Base-by-base conservation (phyloP, 2,797 vertebrate genomes). In the Argentina silus region DNA sequence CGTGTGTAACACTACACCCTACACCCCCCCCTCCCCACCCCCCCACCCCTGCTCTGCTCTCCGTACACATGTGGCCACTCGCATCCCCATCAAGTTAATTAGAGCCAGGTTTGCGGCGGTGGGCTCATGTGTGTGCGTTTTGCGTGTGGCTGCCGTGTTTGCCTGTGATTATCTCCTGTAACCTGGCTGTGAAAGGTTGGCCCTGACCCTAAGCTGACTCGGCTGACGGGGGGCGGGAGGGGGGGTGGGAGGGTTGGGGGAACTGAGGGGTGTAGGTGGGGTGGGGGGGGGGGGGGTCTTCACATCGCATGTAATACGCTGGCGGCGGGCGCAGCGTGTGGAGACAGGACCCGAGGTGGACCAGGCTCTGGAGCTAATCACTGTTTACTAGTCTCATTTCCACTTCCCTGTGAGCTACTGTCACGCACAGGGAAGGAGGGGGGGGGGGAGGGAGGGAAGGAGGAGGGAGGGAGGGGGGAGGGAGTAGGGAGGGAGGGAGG, bases 381-480 rank as follows among this genome's bases (percentile, higher is more conserved):
- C 90, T 94, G 90, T 94, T 95, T 95, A 94, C 94, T 94, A 93
- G 90, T 92, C 91, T 94, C 91, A 93, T 94, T 95, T 95, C 94
- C 94, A 94, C 92, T 94, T 94, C 87, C 93, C 92, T 93, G 92
- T 86, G 90, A 94, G 94, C 93, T 94, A 92, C 93, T 94, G 94
- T 94, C 93, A 95, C 93, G 93, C 93, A 95, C 90, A 87, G 90
- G 88, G 86, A 87, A 88, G 83, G 80, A 83, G 85, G 85, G 80
- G 81, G 67, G 73, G 66, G 1, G 60, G 65, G 51, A 67, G 74
- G 55, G 57, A 67, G 72, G 50, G 47, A 42, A 36, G 68, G 36
- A 51, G 15, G 6, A 11, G 43, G 12, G 19, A 12, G 55, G 44
- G 17, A 19, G 56, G 45, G 51, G 74, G 55, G 57, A 67, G 72